These are phyloP conservation scores for Lepilemur ruficaudatus DNA, from an alignment of 2,797 vertebrate species.

Conservation along the genomic window DNA sequence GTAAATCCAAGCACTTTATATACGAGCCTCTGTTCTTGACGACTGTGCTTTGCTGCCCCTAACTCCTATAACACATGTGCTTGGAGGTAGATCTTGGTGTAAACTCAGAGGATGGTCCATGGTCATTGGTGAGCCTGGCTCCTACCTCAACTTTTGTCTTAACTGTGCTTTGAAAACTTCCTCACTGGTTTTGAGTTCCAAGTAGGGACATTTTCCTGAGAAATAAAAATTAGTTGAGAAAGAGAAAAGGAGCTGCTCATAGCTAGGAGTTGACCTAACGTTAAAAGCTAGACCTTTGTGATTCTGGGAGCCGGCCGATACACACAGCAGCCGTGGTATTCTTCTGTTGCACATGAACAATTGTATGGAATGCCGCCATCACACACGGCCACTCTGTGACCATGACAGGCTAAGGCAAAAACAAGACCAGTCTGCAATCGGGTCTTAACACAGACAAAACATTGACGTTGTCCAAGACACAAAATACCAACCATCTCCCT, in stretches of 20 bases:
- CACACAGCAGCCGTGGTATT: background rate
- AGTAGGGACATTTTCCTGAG: background rate
- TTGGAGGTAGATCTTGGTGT: background rate
- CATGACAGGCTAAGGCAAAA: background rate
- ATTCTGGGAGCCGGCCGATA: background rate
- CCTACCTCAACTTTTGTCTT: background rate
- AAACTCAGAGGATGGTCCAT: background rate
- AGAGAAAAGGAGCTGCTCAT: background rate
- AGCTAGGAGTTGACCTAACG: background rate
- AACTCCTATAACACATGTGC: fast-evolving
- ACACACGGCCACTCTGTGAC: background rate
- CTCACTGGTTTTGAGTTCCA: background rate
- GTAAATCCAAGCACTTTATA: background rate
- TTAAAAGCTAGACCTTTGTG: background rate
- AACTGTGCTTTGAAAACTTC: background rate
- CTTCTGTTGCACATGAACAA: background rate
- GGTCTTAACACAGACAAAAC: background rate
- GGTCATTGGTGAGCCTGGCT: background rate
- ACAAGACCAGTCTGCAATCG: background rate
- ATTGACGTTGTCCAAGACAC: background rate
- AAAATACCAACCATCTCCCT: background rate
- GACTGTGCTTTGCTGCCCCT: background rate
- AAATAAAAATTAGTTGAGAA: background rate
- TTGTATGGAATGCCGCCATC: background rate
- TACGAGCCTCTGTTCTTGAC: background rate